Conservation (phyloP, 2,888 invertebrate genomes). For the Boloria selene region DNA sequence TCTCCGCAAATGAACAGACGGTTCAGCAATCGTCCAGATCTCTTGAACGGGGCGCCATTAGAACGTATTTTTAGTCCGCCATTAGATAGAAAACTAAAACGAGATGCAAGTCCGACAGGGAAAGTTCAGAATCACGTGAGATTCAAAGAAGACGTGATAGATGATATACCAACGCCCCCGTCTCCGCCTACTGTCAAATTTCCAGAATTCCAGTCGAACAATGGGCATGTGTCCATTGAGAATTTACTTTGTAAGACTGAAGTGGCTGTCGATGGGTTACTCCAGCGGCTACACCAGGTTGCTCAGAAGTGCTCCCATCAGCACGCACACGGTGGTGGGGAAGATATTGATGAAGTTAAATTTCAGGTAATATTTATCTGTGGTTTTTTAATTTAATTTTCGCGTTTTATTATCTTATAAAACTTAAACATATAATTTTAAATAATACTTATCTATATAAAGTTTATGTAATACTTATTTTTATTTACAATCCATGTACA, state of each 20-base stretch:
- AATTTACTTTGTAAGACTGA: conserved; percentile 86
- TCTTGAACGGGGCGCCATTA: conserved; percentile 71
- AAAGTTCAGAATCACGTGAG: conserved; percentile 75
- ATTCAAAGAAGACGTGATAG: conserved; percentile 72
- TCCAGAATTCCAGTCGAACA: conserved; percentile 69
- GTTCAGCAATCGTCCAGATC: conserved; percentile 70
- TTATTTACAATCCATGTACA: too few relatives aligned
- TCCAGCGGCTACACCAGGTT: conserved; percentile 86
- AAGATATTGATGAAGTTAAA: conserved; percentile 88
- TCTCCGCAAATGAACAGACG: conserved; percentile 82
- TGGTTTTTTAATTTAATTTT: too few relatives aligned
- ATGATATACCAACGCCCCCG: conserved; percentile 75
- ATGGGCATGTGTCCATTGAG: conserved; percentile 83
- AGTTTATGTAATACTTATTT: too few relatives aligned
- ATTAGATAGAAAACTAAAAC: conserved; percentile 63
- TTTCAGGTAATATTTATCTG: conserved; percentile 81
- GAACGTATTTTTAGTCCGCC: conserved; percentile 71
- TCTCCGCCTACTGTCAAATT: conserved; percentile 72
- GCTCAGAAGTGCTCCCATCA: conserved; percentile 88
- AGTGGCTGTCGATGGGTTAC: conserved; percentile 85
- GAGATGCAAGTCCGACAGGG: conserved; percentile 63
- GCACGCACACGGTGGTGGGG: conserved; percentile 88
- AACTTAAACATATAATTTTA: neutral
- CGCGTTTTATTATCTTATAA: neutral
- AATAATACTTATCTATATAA: too few relatives aligned